phyloP scores from a whole-genome alignment of 2,888 invertebrate genomes.

The Coremacera marginata region DNA sequence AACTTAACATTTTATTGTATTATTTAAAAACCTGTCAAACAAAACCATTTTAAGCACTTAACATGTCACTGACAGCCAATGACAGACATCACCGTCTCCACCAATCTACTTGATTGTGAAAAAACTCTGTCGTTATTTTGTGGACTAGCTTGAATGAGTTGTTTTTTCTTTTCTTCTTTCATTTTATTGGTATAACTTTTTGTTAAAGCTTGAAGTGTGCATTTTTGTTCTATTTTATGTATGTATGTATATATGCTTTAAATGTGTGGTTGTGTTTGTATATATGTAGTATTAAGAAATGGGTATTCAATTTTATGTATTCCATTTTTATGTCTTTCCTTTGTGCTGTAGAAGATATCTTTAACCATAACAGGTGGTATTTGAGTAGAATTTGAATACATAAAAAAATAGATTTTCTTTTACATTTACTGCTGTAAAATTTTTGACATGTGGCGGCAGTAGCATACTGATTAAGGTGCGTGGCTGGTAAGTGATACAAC shows the following conservation, averaged over 20 bases:
- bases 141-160: not conserved
- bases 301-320: not conserved
- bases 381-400: constrained; percentile 7
- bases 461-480: too few species aligned
- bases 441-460: too few species aligned
- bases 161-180: not conserved
- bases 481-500: too few species aligned
- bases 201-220: not conserved
- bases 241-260: not conserved
- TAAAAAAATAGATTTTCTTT: not conserved
- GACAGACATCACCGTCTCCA: too few species aligned
- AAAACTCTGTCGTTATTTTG: not conserved
- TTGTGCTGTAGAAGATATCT: not conserved
- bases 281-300: not conserved
- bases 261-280: not conserved
- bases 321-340: not conserved
- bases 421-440: too few species aligned
- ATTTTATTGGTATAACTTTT: not conserved
- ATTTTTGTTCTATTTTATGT: not conserved
- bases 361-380: constrained; percentile 19
- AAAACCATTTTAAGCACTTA: too few species aligned
- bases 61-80: too few species aligned
- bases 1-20: too few species aligned
- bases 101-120: too few species aligned
- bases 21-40: too few species aligned